Conservation (phyloP, 92 coral and sea anemone genomes). For the Montipora capitata region DNA sequence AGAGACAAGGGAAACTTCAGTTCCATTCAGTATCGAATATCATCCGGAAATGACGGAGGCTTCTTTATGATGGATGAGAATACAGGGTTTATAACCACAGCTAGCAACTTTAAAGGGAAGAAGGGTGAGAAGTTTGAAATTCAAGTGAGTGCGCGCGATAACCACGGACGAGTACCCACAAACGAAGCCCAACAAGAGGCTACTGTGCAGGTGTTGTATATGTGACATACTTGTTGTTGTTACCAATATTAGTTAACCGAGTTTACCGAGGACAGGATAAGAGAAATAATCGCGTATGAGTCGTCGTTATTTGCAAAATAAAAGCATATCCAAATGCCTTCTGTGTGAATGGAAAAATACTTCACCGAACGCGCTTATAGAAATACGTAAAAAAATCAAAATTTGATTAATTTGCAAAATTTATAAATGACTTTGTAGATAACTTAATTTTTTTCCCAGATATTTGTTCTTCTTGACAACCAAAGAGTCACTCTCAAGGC, state of each 20-base stretch:
- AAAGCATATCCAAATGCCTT: too few species aligned
- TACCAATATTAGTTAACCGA: too few species aligned
- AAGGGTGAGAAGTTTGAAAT: slow-evolving; percentile 87
- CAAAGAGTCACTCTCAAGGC: slow-evolving; percentile 88
- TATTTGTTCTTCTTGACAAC: slow-evolving; percentile 86
- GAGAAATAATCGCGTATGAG: too few species aligned
- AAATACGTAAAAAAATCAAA: too few species aligned
- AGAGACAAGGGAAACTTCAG: slow-evolving; percentile 89
- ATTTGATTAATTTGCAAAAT: too few species aligned
- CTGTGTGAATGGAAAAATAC: too few species aligned
- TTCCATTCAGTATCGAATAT: slow-evolving; percentile 81
- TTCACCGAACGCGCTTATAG: too few species aligned
- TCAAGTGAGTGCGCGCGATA: slow-evolving; percentile 88
- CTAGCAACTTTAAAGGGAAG: slow-evolving; percentile 88
- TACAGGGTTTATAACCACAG: slow-evolving; percentile 84
- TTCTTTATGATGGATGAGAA: slow-evolving; percentile 80
- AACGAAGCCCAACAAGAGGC: slow-evolving; percentile 82
- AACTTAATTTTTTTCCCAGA: slow-evolving; percentile 45
- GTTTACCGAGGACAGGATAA: too few species aligned
- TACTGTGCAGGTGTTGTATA: slow-evolving; percentile 69
- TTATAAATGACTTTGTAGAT: too few species aligned
- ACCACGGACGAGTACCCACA: slow-evolving; percentile 80
- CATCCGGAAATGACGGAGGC: slow-evolving; percentile 90
- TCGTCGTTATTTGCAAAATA: too few species aligned
- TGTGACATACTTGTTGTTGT: too few species aligned